phyloP scores from a whole-genome alignment of 2,797 vertebrate species.

The Spheniscus humboldti region DNA sequence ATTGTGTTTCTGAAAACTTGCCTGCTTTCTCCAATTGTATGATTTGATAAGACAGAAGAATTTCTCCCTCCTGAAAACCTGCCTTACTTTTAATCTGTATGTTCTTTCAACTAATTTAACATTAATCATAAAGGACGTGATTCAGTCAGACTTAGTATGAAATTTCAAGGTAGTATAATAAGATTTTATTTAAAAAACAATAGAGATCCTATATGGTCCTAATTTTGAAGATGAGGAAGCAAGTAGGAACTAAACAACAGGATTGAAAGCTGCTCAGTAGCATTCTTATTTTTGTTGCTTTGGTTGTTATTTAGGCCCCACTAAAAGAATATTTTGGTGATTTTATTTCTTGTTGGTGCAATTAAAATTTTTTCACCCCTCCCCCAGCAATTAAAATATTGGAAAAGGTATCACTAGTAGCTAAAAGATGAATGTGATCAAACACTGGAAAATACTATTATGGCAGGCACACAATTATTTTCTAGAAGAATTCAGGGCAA shows the following conservation, averaged over 20 bases:
- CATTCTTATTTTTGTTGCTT: background rate
- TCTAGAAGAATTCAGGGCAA: background rate
- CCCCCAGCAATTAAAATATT: background rate
- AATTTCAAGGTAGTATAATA: background rate
- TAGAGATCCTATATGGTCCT: background rate
- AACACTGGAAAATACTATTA: background rate
- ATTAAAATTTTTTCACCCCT: background rate
- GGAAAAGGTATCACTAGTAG: background rate
- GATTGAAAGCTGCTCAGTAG: background rate
- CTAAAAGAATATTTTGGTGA: background rate
- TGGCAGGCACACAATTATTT: background rate
- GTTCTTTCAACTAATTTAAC: background rate
- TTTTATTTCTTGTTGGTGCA: background rate
- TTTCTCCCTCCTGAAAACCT: background rate
- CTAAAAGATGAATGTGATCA: background rate
- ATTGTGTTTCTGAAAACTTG: background rate
- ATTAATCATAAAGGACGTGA: background rate
- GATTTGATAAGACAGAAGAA: background rate
- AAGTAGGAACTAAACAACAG: background rate
- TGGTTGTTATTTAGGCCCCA: background rate
- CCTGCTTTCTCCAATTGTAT: background rate
- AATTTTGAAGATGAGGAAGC: background rate
- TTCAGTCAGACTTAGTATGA: background rate
- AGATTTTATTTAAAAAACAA: background rate
- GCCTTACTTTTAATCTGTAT: background rate